These are phyloP conservation scores for Phymanthus crucifer DNA, from an alignment of 92 coral and sea anemone genomes.

Conservation along the genomic window DNA sequence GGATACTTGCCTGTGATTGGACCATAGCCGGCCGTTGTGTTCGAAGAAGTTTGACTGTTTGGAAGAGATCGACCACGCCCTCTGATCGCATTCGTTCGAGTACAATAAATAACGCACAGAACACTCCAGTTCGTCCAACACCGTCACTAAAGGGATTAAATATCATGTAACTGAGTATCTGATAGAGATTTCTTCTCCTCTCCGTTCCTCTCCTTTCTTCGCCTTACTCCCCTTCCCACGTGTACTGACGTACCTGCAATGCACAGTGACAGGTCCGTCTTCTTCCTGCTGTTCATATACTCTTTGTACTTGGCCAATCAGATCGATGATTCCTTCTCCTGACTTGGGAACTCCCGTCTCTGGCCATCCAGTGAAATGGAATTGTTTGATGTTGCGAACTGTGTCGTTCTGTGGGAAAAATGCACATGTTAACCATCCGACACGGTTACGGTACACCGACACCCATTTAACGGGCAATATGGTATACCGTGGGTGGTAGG, in stretches of 20 bases:
- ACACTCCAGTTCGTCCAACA: conserved; percentile 90
- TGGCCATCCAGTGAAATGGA: conserved; percentile 92
- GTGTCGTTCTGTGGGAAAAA: conserved; percentile 61
- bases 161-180: background rate
- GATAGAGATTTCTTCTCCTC: background rate
- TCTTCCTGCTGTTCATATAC: conserved; percentile 85
- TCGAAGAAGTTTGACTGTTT: conserved; percentile 91
- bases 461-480: no score
- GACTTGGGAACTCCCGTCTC: conserved; percentile 78
- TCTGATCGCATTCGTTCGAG: conserved; percentile 99
- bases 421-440: background rate
- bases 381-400: conserved; percentile 84
- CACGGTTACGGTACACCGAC: background rate
- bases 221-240: background rate
- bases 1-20: conserved; percentile 87
- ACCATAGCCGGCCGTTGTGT: conserved; percentile 98
- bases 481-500: no score
- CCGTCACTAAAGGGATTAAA: conserved; percentile 61
- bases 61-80: conserved; percentile 96
- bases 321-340: conserved; percentile 92
- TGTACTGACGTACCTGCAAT: conserved; percentile 78
- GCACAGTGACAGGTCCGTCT: conserved; percentile 92
- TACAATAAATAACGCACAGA: conserved; percentile 85
- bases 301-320: conserved; percentile 93
- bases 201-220: no score